These are phyloP conservation scores for Lamellibrachia columna DNA, from an alignment of 2,888 invertebrate genomes.

Conservation along the genomic window DNA sequence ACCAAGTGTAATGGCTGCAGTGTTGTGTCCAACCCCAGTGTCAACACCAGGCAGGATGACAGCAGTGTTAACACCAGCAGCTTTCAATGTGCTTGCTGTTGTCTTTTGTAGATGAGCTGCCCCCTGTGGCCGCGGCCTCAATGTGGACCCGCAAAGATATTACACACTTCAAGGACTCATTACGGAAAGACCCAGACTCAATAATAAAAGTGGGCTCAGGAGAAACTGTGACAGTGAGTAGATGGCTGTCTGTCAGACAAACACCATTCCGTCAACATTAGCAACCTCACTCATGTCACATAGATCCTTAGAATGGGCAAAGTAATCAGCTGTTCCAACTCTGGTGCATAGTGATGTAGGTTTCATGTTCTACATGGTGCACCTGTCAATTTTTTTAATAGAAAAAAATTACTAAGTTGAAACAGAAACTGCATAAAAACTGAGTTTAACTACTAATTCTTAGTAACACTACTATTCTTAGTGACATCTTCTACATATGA, in stretches of 20 bases:
- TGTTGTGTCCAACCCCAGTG: not conserved
- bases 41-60: not conserved
- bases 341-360: not conserved
- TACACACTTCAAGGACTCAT: slow-evolving; percentile 87
- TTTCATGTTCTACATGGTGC: not conserved
- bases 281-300: not conserved
- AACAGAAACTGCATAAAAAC: not conserved
- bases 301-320: not conserved
- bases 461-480: not conserved
- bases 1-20: not conserved
- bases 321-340: not conserved
- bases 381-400: not conserved
- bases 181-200: slow-evolving; percentile 83
- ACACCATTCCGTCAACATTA: not conserved
- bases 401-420: not conserved
- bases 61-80: slow-evolving; percentile 3
- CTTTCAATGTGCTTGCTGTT: slow-evolving; percentile 9
- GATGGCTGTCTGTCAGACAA: not conserved
- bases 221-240: slow-evolving; percentile 90
- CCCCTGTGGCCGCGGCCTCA: slow-evolving; percentile 73
- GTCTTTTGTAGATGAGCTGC: slow-evolving; percentile 5
- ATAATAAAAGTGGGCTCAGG: slow-evolving; percentile 95
- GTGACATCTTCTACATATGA: not conserved
- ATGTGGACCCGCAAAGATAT: slow-evolving; percentile 97
- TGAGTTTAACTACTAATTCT: not conserved